A percentile compares a stretch with the other conserved stretches of the same genome.
Evolutionary conservation across 2,797 vertebrate genomes (phyloP).

Genomic region (Enteromius viviparus): DNA sequence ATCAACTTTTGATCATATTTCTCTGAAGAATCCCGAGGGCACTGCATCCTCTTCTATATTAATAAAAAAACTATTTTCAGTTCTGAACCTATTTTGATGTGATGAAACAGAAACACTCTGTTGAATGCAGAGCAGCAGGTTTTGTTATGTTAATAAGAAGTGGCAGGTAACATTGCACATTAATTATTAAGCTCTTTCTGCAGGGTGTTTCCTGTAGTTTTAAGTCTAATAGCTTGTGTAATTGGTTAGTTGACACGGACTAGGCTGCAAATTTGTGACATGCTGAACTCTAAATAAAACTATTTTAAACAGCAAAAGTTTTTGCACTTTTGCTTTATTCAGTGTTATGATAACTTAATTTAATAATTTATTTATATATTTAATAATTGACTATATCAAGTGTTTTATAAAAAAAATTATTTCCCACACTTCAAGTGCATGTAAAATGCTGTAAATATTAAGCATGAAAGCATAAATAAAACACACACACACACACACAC

Average conservation of each 20-base stretch:
- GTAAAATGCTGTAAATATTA: neutral
- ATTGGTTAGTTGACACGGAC: slow-evolving; percentile 2
- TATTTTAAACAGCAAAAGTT: neutral
- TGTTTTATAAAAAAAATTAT: neutral
- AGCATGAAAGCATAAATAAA: neutral
- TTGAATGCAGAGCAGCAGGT: slow-evolving; percentile 1
- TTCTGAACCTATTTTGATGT: slow-evolving; percentile 9
- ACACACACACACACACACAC: neutral
- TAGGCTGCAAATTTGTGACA: neutral
- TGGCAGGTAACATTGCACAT: neutral
- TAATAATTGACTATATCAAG: neutral
- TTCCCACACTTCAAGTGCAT: neutral
- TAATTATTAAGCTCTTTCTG: neutral
- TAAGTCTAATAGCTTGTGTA: neutral
- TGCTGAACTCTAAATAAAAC: neutral
- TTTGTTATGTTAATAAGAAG: slow-evolving; percentile 28
- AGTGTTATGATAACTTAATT: neutral
- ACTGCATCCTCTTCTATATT: neutral
- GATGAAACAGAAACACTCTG: neutral
- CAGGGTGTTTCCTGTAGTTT: neutral
- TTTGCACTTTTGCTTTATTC: neutral
- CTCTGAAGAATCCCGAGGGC: neutral
- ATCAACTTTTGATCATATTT: slow-evolving; percentile 12
- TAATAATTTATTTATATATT: neutral
- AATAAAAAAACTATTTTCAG: neutral